Conservation (phyloP, 2,797 vertebrate genomes). For the Pangasius larnaudii region DNA sequence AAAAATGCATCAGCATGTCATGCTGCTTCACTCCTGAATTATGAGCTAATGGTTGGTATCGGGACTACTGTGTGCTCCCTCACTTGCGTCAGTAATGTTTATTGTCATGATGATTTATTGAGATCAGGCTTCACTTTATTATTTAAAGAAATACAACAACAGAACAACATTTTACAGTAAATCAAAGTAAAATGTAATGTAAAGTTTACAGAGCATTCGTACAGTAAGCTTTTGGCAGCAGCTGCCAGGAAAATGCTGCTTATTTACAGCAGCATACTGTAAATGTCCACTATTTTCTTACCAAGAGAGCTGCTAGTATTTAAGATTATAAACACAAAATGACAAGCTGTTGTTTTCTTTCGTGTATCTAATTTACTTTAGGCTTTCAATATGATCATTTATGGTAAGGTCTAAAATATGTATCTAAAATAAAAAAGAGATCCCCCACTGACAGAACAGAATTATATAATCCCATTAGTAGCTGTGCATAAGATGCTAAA, state of each 20-base stretch:
- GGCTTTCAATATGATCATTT: not conserved
- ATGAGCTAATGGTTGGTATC: not conserved
- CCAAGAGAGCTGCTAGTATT: not conserved
- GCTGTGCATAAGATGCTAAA: not conserved
- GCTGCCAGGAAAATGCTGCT: not conserved
- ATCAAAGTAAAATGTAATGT: not conserved
- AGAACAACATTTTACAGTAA: not conserved
- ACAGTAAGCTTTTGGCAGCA: too few relatives aligned
- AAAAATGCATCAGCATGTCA: not conserved
- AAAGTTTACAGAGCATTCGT: not conserved
- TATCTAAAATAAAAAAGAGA: not conserved
- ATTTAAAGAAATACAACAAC: not conserved
- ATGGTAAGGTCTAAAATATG: not conserved
- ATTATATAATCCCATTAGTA: slow-evolving; percentile 4
- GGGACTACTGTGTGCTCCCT: not conserved
- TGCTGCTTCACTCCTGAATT: not conserved
- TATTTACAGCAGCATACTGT: not conserved
- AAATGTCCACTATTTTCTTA: not conserved
- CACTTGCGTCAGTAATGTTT: not conserved
- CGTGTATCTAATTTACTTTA: not conserved
- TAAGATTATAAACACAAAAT: not conserved
- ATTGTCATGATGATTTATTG: not conserved
- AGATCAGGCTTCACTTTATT: not conserved
- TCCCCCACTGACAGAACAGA: not conserved
- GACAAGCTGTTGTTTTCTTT: not conserved